Evolutionary conservation across 2,113 vertebrate genomes (phyloP).

Genomic region (Brevimyrus niger): DNA sequence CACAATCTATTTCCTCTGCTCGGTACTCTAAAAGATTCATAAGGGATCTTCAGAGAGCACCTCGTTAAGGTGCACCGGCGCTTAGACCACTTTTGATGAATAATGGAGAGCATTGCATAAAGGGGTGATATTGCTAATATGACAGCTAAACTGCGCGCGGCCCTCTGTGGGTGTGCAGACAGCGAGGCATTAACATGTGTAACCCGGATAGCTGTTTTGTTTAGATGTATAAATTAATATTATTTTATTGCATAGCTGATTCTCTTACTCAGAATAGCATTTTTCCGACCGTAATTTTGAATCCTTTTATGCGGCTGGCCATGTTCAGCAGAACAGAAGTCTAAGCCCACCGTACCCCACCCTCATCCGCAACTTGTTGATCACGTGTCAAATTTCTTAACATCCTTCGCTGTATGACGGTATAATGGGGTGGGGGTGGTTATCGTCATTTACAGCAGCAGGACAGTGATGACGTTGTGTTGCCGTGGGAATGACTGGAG

Average conservation of each 20-base stretch:
- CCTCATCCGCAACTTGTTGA: neutral
- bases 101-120: conserved; percentile 43
- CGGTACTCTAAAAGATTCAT: conserved; percentile 30
- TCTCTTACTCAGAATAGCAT: neutral
- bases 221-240: neutral
- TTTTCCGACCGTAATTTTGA: neutral
- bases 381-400: neutral
- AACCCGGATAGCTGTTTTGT: conserved; percentile 1
- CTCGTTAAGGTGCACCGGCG: conserved; percentile 26
- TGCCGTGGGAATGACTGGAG: neutral
- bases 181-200: neutral
- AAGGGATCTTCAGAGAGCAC: neutral
- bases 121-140: conserved; percentile 10
- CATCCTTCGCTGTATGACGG: neutral
- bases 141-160: conserved; percentile 7
- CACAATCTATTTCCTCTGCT: conserved; percentile 31
- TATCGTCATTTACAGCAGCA: neutral
- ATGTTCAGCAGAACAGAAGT: neutral
- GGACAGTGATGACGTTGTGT: neutral
- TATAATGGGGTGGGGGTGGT: neutral
- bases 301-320: neutral
- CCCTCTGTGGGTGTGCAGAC: neutral
- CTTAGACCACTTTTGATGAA: conserved; percentile 48
- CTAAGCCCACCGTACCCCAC: neutral
- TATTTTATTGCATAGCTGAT: neutral